Evolutionary conservation across 1,140 invertebrate species (phyloP), one percentile per base, ranked within the genome.

Genomic region (Bombus impatiens): DNA sequence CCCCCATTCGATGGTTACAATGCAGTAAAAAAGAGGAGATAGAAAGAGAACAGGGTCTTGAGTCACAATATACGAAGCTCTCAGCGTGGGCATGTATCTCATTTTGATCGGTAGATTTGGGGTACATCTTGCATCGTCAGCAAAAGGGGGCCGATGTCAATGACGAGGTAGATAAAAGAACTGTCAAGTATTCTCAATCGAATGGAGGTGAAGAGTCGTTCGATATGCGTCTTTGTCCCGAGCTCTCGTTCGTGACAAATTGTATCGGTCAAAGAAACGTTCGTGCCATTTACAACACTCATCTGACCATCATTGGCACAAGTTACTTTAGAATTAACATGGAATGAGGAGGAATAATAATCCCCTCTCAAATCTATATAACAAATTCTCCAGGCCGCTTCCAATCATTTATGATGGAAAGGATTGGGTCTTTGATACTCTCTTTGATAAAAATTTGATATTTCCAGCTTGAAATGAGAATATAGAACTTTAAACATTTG

Each of bases 91-190:
- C 37, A 70, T 80, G 57, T 72, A 53, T 75, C 84, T 67, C 68
- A 42, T 79, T 85, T 86, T 28, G 84, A 82, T 74, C 78, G 57
- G 13, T 35, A 82, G 79, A 82, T 82, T 82, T 72, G 47, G 53
- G 44, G 53, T 88, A 85, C 47, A 74, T 86, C 86, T 92, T 84
- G 86, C 87, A 40, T 86, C 71, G 90, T 92, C 92, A 91, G 87
- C 87, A 77, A 89, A 88, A 81, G 77, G 78, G 70, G 84, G 83
- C 71, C 86, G 84, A 87, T 84, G 87, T 86, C 90, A 87, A 88
- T 86, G 88, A 84, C 84, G 85, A 87, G 79, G 78, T 77, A 86
- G 79, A 92, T 89, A 93, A 92, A 91, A 87, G 77, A 92, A 90
- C 82, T 80, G 87, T 91, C 92, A 84, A 93, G 92, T 75, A 83